Evolutionary conservation across 2,797 vertebrate genomes (phyloP).

Genomic region (Setipinna tenuifilis): DNA sequence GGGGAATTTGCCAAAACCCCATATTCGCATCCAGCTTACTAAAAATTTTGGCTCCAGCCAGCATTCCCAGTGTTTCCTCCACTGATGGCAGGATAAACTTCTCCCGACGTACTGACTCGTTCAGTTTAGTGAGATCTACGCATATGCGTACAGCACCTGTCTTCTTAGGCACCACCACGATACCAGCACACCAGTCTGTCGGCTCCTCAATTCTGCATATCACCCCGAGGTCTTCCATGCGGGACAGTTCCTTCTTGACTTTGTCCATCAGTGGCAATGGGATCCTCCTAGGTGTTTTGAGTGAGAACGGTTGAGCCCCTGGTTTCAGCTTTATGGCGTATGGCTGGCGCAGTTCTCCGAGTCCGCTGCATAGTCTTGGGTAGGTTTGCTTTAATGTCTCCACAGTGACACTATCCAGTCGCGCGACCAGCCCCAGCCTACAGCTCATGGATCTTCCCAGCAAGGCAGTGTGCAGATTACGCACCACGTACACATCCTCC

Average conservation of each 20-base stretch:
- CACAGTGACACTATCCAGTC: conserved; percentile 6
- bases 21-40: conserved; percentile 27
- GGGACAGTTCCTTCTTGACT: conserved; percentile 23
- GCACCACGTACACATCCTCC: conserved; percentile 1
- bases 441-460: conserved; percentile 1
- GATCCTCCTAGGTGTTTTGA: background rate
- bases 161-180: background rate
- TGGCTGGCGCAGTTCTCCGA: background rate
- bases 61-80: background rate
- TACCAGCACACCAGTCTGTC: background rate
- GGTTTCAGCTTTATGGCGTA: conserved; percentile 34
- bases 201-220: conserved; percentile 22
- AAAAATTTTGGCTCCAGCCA: background rate
- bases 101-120: background rate
- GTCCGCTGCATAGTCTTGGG: conserved; percentile 7
- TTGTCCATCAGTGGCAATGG: conserved; percentile 27
- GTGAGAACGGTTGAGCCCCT: background rate
- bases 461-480: conserved; percentile 19
- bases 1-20: conserved; percentile 30
- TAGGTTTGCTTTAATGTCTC: background rate
- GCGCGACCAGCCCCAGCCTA: background rate
- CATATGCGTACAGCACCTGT: background rate
- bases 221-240: conserved; percentile 1
- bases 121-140: background rate
- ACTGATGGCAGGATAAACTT: background rate